phyloP scores from a whole-genome alignment of 2,888 invertebrate genomes.

The Bruchidius siliquastri region DNA sequence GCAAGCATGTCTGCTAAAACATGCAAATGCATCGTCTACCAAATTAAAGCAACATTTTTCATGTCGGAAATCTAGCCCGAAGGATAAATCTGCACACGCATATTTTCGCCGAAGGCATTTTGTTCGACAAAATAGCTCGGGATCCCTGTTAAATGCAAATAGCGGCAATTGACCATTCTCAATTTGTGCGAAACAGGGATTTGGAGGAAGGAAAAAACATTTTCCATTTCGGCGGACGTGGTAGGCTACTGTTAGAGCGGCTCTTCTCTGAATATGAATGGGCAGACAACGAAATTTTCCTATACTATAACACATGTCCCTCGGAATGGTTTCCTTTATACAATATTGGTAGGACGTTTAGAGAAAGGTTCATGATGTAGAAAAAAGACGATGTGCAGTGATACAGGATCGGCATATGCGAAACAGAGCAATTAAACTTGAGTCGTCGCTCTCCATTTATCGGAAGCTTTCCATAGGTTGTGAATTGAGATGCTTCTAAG shows the following conservation, averaged over 20 bases:
- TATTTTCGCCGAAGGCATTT: background rate
- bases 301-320: background rate
- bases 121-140: background rate
- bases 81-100: background rate
- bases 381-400: too few species aligned
- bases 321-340: background rate
- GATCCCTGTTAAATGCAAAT: conserved; percentile 11
- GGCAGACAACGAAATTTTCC: background rate
- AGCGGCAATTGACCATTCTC: conserved; percentile 14
- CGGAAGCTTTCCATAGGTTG: too few species aligned
- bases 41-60: too few species aligned
- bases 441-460: too few species aligned
- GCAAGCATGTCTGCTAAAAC: too few species aligned
- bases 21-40: too few species aligned
- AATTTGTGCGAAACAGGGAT: conserved; percentile 17
- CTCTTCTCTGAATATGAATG: background rate
- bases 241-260: background rate
- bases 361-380: too few species aligned
- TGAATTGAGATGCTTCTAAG: too few species aligned
- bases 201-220: background rate
- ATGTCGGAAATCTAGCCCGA: background rate
- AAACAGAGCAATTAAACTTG: too few species aligned
- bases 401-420: too few species aligned
- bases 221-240: background rate
- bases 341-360: too few species aligned